Evolutionary conservation across 1,140 invertebrate genomes (phyloP), one percentile per base, ranked within the genome.

Genomic region (Drosophila elegans): DNA sequence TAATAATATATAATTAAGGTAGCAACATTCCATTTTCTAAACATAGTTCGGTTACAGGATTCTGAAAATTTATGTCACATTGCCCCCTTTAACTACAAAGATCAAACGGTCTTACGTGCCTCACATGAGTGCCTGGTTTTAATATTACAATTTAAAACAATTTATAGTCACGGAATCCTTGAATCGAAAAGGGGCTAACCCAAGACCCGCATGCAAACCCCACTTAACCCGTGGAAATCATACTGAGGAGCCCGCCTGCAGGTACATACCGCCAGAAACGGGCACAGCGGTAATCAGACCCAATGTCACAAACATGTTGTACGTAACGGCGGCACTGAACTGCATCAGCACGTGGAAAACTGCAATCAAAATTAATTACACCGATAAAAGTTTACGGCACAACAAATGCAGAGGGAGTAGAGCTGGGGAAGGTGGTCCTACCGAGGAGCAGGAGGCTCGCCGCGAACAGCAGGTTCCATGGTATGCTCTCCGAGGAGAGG

Each of bases 231-330:
- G 11, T 12, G 11, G 41, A 4, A 52, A 9, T 44, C 45, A 56
- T 45, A 27, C 56, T 67, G 51, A 38, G 49, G 42, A 42, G 36
- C 55, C 21, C 32, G 42, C 29, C 36, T n/a, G 64, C 51, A 41
- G 73, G 44, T 80, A 86, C 91, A 94, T 93, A 98, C 98, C 96
- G 93, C 97, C 97, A 62, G 97, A 98, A 62, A 98, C 95, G 55
- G 97, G 97, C 79, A 98, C 97, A 46, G 97, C 96, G 52, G 97
- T 96, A 73, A 98, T 97, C 60, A 98, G 94, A 77, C 97, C 97
- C 49, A 98, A 94, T 25, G 97, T 98, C 42, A 98, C 97, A 93
- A 98, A 98, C 71, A 98, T 94, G 92, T 98, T 97, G 93, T 98
- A 98, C 2, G 97, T 98, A 54, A 98, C 93, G 48, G 96, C 95